Evolutionary conservation across 92 coral and sea anemone species (phyloP).

Genomic region (Muricea muricata): DNA sequence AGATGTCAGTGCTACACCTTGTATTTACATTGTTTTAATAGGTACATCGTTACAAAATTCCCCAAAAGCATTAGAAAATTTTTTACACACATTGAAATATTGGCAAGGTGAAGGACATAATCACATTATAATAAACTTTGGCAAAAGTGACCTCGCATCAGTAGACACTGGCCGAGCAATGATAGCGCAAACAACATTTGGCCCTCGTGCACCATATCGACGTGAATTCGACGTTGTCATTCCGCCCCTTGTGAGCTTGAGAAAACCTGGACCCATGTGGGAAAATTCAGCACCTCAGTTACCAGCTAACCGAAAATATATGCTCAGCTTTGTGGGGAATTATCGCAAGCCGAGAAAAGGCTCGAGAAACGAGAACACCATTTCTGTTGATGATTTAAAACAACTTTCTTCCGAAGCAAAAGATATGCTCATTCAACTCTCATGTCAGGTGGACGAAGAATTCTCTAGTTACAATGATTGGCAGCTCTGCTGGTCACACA

Average conservation of each 20-base stretch:
- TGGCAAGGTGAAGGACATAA: slow-evolving; percentile 89
- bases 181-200: slow-evolving; percentile 77
- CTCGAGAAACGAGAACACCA: slow-evolving; percentile 20
- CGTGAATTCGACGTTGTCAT: slow-evolving; percentile 76
- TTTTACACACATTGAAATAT: slow-evolving; percentile 67
- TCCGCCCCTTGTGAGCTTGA: slow-evolving; percentile 62
- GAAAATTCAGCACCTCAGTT: slow-evolving; percentile 74
- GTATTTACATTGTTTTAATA: slow-evolving; percentile 76
- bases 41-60: too few relatives aligned
- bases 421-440: slow-evolving; percentile 67
- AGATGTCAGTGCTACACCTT: slow-evolving; percentile 61
- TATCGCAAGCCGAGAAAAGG: slow-evolving; percentile 6
- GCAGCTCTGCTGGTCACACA: slow-evolving; percentile 73
- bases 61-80: slow-evolving; percentile 40
- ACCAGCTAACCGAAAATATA: slow-evolving; percentile 79
- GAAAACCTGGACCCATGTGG: slow-evolving; percentile 71
- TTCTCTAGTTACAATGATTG: slow-evolving; percentile 52
- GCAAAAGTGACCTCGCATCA: background rate
- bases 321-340: slow-evolving; percentile 85
- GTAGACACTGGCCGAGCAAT: slow-evolving; percentile 72
- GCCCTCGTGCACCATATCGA: slow-evolving; percentile 53
- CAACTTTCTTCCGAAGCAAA: slow-evolving; percentile 70
- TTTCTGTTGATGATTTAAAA: slow-evolving; percentile 60
- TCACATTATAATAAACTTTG: slow-evolving; percentile 73
- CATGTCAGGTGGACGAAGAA: slow-evolving; percentile 17